Conservation (phyloP, 2,113 vertebrate species). For the Bostrychus sinensis region DNA sequence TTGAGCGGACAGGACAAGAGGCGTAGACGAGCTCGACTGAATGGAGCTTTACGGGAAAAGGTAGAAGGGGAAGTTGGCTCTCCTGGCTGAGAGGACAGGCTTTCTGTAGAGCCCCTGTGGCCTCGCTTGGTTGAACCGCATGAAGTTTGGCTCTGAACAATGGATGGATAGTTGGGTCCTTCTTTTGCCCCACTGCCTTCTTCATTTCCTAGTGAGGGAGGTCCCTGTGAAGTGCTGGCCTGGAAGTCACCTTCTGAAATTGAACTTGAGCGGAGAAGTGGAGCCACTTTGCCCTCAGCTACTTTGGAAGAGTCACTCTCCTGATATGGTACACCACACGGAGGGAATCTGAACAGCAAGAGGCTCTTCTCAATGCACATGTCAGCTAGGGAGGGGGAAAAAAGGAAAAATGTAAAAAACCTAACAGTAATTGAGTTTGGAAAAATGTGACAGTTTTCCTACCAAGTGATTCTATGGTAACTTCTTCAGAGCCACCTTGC, state of each 20-base stretch:
- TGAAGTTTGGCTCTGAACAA: conserved; percentile 37
- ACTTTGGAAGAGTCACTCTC: conserved; percentile 50
- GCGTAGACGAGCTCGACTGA: conserved; percentile 87
- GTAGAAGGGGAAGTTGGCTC: conserved; percentile 85
- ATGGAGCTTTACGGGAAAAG: conserved; percentile 83
- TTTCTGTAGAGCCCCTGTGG: conserved; percentile 72
- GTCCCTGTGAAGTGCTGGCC: conserved; percentile 48
- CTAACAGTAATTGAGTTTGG: no score
- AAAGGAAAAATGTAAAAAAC: neutral
- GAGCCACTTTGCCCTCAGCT: conserved; percentile 46
- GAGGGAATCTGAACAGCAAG: conserved; percentile 87
- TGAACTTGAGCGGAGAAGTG: conserved; percentile 59
- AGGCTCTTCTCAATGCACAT: conserved; percentile 92
- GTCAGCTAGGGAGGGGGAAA: conserved; percentile 78
- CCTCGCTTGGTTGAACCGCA: conserved; percentile 45
- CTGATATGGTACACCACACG: conserved; percentile 60
- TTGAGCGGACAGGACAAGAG: conserved; percentile 93
- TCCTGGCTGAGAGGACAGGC: conserved; percentile 71
- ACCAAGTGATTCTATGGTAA: conserved; percentile 90
- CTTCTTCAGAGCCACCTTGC: conserved; percentile 80
- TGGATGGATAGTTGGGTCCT: conserved; percentile 26
- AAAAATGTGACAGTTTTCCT: conserved; percentile 50
- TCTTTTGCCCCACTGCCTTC: conserved; percentile 21
- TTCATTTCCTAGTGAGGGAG: conserved; percentile 35
- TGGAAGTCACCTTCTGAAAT: conserved; percentile 86